Percentiles rank a stretch among this genome's conserved stretches.
phyloP scores from a whole-genome alignment of 2,113 vertebrate species.

The Pampusana beccarii region DNA sequence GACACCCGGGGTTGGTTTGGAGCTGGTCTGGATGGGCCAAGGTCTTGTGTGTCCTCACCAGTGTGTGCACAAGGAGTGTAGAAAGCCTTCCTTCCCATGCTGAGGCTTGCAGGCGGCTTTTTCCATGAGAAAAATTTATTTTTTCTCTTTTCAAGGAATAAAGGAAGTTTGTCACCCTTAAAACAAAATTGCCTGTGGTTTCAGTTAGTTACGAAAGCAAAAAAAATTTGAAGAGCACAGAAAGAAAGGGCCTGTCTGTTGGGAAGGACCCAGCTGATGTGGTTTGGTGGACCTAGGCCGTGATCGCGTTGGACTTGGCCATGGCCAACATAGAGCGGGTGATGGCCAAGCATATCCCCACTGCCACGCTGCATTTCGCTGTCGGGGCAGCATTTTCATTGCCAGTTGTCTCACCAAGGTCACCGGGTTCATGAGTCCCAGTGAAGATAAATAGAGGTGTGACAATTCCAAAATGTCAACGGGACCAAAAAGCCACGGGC shows the following conservation, averaged over 20 bases:
- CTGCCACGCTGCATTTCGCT: accelerated
- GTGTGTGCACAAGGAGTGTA: accelerated
- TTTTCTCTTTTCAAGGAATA: not conserved
- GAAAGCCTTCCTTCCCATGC: not conserved
- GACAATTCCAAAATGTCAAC: not conserved
- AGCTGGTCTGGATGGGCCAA: not conserved
- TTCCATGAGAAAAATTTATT: not conserved
- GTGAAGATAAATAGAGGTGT: not conserved
- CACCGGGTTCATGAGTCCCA: not conserved
- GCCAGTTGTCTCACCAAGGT: not conserved
- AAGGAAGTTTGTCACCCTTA: not conserved
- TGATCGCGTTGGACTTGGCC: no score
- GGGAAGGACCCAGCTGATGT: not conserved
- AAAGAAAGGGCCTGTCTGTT: not conserved
- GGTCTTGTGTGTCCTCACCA: not conserved
- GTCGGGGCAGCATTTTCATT: accelerated
- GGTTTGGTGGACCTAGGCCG: not conserved
- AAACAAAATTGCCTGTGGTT: not conserved
- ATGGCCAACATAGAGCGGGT: not conserved
- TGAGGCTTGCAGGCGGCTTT: constrained; percentile 39
- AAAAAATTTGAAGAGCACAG: not conserved
- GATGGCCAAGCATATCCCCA: accelerated
- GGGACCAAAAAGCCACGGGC: not conserved
- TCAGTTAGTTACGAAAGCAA: not conserved
- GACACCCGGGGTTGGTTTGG: not conserved